Base-by-base conservation (phyloP, 2,888 invertebrate species). In the Aradus depressus region DNA sequence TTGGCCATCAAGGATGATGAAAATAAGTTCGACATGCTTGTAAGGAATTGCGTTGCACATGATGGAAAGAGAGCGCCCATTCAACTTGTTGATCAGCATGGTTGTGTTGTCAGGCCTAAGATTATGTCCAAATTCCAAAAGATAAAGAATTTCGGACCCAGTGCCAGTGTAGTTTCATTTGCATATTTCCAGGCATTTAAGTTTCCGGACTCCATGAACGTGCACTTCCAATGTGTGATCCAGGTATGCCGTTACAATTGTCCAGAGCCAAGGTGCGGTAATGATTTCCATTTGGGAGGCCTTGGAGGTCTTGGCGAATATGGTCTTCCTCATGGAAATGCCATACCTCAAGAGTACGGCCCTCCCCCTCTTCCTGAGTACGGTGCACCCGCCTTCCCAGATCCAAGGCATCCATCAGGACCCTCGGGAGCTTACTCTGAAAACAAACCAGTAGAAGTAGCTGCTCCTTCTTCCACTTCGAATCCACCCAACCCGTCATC, bases 151-250 rank as follows among this genome's bases (percentile, higher is more conserved):
- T 92, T 92, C 60, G 92, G 92, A 16, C 88, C 91, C 0, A 87
- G 87, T 58, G 92, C 92, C 4, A 89, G 89, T 6, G 90, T 92
- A 0, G 71, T 92, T 1, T 88, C 89, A 0, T 92, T 91, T 65
- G 90, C 91, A 0, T 88, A 90, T 67, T 91, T 91, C 78, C 90
- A 91, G 70, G 92, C 92, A 0, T 92, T 92, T 70, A 92, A 92
- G 66, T 92, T 92, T 72, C 92, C 92, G 0, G 92, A 92, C 65
- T 90, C 90, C 1, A 92, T 92, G 91, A 91, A 92, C 66, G 92
- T 92, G 0, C 91, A 92, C 67, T 92, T 92, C 75, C 90, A 91
- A 67, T 92, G 91, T 66, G 91, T 91, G 25, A 91, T 92, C 57
- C 91, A 92, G 67, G 91, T 92, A 62, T 92, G 92, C 67, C 76